Conservation (phyloP, 2,888 invertebrate genomes). For the Orthosia cruda region DNA sequence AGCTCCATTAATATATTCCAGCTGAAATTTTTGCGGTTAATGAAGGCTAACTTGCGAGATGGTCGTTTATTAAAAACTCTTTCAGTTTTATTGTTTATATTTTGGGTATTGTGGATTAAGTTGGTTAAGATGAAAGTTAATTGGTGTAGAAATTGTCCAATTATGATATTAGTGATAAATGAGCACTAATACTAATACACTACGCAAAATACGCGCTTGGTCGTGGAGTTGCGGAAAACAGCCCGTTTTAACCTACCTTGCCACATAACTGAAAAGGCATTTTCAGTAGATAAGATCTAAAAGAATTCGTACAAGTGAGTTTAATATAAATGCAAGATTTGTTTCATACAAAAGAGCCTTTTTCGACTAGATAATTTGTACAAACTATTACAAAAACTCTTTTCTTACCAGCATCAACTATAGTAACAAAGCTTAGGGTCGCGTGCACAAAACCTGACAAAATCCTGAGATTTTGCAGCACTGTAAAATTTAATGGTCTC, state of each 20-base stretch:
- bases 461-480: conserved; percentile 32
- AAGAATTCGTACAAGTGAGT: background rate
- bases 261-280: too few relatives aligned
- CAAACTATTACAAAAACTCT: background rate
- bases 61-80: conserved; percentile 49
- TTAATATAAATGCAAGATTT: background rate
- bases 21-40: conserved; percentile 36
- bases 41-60: conserved; percentile 39
- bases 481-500: too few relatives aligned
- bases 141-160: background rate
- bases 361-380: background rate
- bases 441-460: conserved; percentile 49
- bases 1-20: conserved; percentile 34
- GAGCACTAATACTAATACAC: too few relatives aligned
- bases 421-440: conserved; percentile 38
- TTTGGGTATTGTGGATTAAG: background rate
- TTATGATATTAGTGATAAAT: background rate
- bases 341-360: background rate
- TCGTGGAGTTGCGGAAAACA: too few relatives aligned
- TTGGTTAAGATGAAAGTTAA: background rate
- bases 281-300: too few relatives aligned
- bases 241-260: too few relatives aligned
- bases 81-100: conserved; percentile 1
- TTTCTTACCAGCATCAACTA: conserved; percentile 39
- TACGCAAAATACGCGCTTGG: too few relatives aligned